Conservation (phyloP, 1,140 invertebrate species). For the Philopotamus ludificatus region DNA sequence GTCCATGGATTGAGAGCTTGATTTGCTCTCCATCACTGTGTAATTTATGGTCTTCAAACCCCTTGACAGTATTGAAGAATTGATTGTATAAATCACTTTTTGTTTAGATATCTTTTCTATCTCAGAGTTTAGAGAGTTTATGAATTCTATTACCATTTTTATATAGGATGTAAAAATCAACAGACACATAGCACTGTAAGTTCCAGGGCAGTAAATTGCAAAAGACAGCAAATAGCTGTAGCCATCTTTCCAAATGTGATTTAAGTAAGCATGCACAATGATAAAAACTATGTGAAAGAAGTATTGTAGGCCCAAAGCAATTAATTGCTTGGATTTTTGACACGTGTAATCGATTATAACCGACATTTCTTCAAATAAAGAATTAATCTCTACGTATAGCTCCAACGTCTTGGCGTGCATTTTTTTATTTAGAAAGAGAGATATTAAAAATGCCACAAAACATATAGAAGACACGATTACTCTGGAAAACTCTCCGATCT, state of each 20-base stretch:
- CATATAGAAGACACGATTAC: too few species aligned
- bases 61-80: too few species aligned
- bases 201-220: neutral
- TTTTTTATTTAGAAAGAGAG: neutral
- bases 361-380: neutral
- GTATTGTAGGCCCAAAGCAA: neutral
- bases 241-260: neutral
- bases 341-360: neutral
- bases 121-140: neutral
- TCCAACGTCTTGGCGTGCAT: neutral
- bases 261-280: neutral
- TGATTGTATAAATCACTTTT: too few species aligned
- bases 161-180: neutral
- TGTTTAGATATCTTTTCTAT: neutral
- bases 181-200: neutral
- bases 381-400: neutral
- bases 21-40: too few species aligned
- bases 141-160: neutral
- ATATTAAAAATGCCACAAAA: too few species aligned
- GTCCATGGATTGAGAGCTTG: too few species aligned
- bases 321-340: neutral
- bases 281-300: neutral
- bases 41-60: too few species aligned
- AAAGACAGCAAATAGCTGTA: neutral
- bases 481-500: too few species aligned